These are phyloP conservation scores for Montipora capricornis DNA, from an alignment of 64 coral and sea anemone species.

Conservation along the genomic window DNA sequence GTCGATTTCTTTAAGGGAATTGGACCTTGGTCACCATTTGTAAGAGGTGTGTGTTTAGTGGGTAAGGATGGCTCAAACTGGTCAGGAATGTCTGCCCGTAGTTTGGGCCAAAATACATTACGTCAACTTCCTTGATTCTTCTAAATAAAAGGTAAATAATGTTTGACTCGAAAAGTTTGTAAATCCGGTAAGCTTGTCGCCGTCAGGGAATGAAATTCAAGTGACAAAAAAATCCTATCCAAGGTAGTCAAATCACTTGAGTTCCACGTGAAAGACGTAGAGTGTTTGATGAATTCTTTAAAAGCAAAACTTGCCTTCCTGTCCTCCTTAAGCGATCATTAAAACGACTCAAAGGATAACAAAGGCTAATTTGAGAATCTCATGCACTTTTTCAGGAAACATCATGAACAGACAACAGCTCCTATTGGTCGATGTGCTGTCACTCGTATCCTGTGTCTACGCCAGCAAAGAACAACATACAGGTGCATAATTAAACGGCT, in stretches of 20 bases:
- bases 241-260: too few species aligned
- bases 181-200: too few species aligned
- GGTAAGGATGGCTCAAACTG: too few species aligned
- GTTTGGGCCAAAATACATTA: neutral
- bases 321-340: too few species aligned
- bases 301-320: neutral
- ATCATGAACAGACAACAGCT: conserved; percentile 35
- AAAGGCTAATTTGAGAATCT: neutral
- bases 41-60: too few species aligned
- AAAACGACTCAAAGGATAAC: neutral
- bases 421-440: conserved; percentile 39
- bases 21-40: too few species aligned
- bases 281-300: too few species aligned
- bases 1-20: too few species aligned
- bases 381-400: neutral
- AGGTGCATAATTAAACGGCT: neutral
- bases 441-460: conserved; percentile 13
- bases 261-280: too few species aligned
- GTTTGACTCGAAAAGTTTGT: too few species aligned
- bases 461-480: conserved; percentile 30
- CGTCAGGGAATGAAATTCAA: too few species aligned
- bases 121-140: conserved; percentile 11
- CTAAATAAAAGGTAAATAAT: neutral
- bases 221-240: too few species aligned
- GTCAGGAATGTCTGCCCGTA: neutral